These are phyloP conservation scores for Euphonia xanthogaster DNA, from an alignment of 2,797 vertebrate species.

Conservation along the genomic window DNA sequence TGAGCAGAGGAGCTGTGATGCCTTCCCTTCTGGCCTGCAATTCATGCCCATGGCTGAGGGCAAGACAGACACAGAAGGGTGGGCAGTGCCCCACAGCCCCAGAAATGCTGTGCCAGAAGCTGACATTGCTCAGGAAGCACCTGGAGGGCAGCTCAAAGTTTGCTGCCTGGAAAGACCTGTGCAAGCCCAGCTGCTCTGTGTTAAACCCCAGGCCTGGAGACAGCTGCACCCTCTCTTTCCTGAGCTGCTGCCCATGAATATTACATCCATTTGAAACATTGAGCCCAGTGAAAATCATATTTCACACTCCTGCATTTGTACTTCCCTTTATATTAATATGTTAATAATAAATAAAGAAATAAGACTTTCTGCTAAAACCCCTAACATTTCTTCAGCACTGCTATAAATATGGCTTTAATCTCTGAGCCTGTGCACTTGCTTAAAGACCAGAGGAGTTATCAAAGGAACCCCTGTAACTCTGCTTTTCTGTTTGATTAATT, in stretches of 20 bases:
- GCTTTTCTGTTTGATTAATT: background rate
- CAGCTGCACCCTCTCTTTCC: background rate
- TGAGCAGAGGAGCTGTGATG: accelerated
- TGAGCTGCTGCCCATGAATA: background rate
- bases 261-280: background rate
- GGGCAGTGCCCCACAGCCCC: background rate
- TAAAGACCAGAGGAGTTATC: background rate
- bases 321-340: background rate
- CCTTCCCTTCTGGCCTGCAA: background rate
- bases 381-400: background rate
- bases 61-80: background rate
- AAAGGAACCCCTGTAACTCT: background rate
- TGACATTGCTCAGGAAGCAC: accelerated
- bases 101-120: background rate
- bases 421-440: background rate
- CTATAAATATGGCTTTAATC: background rate
- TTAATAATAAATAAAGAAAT: background rate
- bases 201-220: background rate
- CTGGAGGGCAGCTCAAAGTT: background rate
- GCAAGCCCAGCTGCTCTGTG: background rate
- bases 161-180: background rate
- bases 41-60: background rate
- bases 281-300: background rate
- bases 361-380: background rate
- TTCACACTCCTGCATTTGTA: background rate